These are phyloP conservation scores for Leptinotarsa tumamoca DNA, from an alignment of 2,888 invertebrate species.

Conservation along the genomic window DNA sequence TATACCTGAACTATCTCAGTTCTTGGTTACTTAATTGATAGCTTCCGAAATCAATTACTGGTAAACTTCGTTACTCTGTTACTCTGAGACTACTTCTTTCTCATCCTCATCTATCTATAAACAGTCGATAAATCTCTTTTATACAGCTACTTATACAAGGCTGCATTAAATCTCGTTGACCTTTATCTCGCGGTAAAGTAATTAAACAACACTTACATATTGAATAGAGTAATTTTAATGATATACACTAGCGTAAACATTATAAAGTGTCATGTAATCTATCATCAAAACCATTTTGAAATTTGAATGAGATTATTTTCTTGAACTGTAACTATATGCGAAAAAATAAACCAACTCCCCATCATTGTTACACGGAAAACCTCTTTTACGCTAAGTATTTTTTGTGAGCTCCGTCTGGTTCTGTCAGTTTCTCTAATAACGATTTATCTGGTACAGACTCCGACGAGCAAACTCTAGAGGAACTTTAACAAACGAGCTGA, in stretches of 20 bases:
- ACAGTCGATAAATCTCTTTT: background rate
- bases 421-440: conserved; percentile 36
- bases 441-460: conserved; percentile 33
- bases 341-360: background rate
- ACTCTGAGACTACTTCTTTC: background rate
- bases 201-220: background rate
- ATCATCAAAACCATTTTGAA: background rate
- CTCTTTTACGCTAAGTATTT: conserved; percentile 15
- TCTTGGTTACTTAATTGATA: no score
- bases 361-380: background rate
- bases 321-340: background rate
- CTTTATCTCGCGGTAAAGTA: background rate
- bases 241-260: background rate
- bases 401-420: conserved; percentile 28
- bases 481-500: conserved; percentile 42
- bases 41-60: no score
- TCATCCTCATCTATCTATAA: background rate
- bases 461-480: conserved; percentile 36
- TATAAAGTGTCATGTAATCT: background rate
- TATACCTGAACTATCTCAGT: no score
- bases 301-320: background rate
- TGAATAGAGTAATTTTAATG: background rate
- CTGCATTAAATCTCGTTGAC: background rate
- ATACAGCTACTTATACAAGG: background rate
- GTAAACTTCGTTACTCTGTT: background rate